Evolutionary conservation across 2,888 invertebrate species (phyloP).

Genomic region (Entomobrya proxima): DNA sequence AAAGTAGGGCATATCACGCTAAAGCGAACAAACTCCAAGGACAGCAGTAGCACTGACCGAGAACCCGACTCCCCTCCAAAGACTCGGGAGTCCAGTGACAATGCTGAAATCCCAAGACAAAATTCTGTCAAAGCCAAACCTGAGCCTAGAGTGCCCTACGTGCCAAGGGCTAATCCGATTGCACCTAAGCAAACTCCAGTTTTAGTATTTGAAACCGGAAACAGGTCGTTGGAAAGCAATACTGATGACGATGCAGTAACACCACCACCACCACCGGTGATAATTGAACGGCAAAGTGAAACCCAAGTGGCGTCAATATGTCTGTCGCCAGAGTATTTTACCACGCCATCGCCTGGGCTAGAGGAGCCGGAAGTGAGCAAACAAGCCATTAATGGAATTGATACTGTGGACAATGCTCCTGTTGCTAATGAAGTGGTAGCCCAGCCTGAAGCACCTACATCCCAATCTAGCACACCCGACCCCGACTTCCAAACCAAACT

Average conservation of each 20-base stretch:
- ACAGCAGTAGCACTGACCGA: not conserved
- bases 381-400: not conserved
- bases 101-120: not conserved
- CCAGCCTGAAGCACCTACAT: not conserved
- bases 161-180: conserved; percentile 20
- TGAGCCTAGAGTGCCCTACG: conserved; percentile 50
- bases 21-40: conserved; percentile 47
- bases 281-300: conserved; percentile 4
- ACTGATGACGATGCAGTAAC: conserved; percentile 46
- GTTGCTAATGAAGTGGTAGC: not conserved
- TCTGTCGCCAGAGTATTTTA: conserved; percentile 45
- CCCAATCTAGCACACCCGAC: not conserved
- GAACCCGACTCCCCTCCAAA: conserved; percentile 28
- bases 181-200: conserved; percentile 9
- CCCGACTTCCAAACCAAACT: conserved; percentile 70
- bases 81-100: not conserved
- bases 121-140: not conserved
- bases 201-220: conserved; percentile 28
- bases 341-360: not conserved
- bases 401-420: no score
- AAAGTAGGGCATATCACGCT: conserved; percentile 67
- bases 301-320: conserved; percentile 39
- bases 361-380: not conserved
- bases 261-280: no score
- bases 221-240: conserved; percentile 20